Conservation (phyloP, 1,140 invertebrate species). For the Helicoverpa armigera region DNA sequence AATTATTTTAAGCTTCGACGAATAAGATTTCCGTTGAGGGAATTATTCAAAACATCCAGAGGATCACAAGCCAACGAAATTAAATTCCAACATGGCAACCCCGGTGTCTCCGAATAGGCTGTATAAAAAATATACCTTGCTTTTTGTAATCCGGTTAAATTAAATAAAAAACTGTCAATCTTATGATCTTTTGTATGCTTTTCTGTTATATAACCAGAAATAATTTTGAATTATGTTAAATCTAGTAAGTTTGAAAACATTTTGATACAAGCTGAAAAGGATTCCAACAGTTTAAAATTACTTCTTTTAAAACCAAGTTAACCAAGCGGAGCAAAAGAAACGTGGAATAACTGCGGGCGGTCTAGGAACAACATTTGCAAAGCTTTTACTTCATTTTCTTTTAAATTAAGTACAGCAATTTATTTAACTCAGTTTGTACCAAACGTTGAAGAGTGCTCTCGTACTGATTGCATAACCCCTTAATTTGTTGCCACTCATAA, state of each 20-base stretch:
- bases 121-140: conserved; percentile 35
- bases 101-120: conserved; percentile 13
- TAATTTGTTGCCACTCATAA: not conserved
- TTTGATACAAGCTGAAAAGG: too few species aligned
- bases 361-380: not conserved
- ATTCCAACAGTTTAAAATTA: not conserved
- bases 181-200: not conserved
- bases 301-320: not conserved
- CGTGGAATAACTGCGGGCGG: not conserved
- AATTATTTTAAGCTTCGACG: conserved; percentile 47
- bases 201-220: conserved; percentile 10
- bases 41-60: conserved; percentile 56
- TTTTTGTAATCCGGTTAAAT: conserved; percentile 43
- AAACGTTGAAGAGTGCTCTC: not conserved
- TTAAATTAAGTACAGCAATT: conserved; percentile 23
- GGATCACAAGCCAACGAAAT: conserved; percentile 55
- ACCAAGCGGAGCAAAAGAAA: not conserved
- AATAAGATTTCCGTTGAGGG: conserved; percentile 50
- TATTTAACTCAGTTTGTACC: conserved; percentile 2
- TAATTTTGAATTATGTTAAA: not conserved
- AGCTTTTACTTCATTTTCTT: conserved; percentile 24
- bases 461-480: not conserved
- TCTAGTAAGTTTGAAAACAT: not conserved
- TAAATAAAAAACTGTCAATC: conserved; percentile 43
- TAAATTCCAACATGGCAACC: conserved; percentile 54